Conservation (phyloP, 1,140 invertebrate genomes). For the Drosophila varians region DNA sequence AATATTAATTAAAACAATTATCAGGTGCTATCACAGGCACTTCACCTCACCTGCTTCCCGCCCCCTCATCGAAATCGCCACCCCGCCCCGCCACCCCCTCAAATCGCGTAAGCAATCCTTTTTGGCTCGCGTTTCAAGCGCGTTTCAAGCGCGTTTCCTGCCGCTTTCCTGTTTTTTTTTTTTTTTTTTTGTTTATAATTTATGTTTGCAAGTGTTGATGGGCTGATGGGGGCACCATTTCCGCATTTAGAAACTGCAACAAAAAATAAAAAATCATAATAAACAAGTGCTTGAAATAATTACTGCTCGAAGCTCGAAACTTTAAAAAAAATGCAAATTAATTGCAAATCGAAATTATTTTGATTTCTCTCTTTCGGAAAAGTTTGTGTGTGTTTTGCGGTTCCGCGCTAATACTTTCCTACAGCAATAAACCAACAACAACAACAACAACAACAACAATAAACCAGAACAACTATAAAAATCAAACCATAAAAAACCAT, state of each 20-base stretch:
- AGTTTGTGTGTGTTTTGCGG: conserved; percentile 17
- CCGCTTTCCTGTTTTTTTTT: background rate
- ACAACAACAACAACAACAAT: conserved; percentile 5
- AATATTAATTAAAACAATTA: background rate
- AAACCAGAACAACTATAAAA: conserved; percentile 23
- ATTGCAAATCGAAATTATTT: conserved; percentile 48
- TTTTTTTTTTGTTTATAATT: conserved; percentile 3
- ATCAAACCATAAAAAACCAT: no score
- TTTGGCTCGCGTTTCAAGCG: conserved; percentile 1
- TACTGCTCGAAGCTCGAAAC: conserved; percentile 39
- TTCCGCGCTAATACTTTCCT: conserved; percentile 71
- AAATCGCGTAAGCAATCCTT: background rate
- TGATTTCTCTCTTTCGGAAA: conserved; percentile 11
- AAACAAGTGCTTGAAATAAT: conserved; percentile 39
- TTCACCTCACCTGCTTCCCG: background rate
- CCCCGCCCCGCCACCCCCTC: background rate
- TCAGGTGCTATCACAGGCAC: background rate
- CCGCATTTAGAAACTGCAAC: conserved; percentile 57
- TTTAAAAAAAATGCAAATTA: conserved; percentile 70
- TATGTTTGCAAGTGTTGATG: conserved; percentile 35
- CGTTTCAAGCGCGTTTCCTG: conserved; percentile 2
- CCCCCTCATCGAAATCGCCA: background rate
- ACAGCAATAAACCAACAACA: conserved; percentile 43
- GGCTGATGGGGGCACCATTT: conserved; percentile 52
- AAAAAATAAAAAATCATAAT: conserved; percentile 6